Evolutionary conservation across 2,888 invertebrate genomes (phyloP).

Genomic region (Pyrgus malvae): DNA sequence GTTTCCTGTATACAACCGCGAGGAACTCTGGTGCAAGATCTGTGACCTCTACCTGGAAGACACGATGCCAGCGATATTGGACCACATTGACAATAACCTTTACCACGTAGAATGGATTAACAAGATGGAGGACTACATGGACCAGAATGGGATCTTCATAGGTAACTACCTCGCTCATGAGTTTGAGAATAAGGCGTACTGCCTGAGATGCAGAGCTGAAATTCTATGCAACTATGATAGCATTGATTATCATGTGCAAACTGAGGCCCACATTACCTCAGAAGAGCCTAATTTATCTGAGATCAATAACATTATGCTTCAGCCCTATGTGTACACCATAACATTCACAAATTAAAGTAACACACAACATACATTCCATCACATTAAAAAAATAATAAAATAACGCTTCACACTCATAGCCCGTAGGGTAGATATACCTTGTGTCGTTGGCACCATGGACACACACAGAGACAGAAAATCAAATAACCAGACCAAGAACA

Average conservation of each 20-base stretch:
- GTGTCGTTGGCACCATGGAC: too few species aligned
- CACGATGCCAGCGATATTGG: conserved; percentile 44
- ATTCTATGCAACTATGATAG: conserved; percentile 46
- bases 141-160: conserved; percentile 51
- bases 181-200: conserved; percentile 53
- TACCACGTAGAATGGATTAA: conserved; percentile 56
- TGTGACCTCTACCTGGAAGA: conserved; percentile 54
- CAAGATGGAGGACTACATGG: conserved; percentile 54
- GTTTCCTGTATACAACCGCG: conserved; percentile 48
- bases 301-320: neutral
- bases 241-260: conserved; percentile 54
- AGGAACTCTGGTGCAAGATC: conserved; percentile 59
- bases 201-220: conserved; percentile 53
- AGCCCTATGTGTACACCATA: too few species aligned
- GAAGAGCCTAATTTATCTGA: neutral
- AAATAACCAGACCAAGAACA: too few species aligned
- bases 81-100: conserved; percentile 55
- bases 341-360: too few species aligned
- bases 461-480: too few species aligned
- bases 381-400: too few species aligned
- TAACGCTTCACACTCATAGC: too few species aligned
- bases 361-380: too few species aligned
- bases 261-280: conserved; percentile 51
- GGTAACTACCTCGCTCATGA: conserved; percentile 49
- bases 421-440: too few species aligned